Evolutionary conservation across 1,140 invertebrate genomes (phyloP).

Genomic region (Chelonus insularis): DNA sequence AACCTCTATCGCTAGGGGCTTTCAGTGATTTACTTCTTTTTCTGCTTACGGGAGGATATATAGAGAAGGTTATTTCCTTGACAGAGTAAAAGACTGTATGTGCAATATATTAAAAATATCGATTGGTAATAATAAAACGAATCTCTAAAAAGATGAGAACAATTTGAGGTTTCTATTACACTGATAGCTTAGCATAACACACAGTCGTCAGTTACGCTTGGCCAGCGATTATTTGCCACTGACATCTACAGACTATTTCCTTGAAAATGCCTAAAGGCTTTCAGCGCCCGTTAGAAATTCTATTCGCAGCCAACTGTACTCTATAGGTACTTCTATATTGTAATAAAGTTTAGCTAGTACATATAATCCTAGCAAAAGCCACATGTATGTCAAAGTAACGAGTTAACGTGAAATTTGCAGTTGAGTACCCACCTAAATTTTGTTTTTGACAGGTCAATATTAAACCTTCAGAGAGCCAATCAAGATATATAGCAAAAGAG

Average conservation of each 20-base stretch:
- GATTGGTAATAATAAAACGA: background rate
- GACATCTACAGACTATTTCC: conserved; percentile 31
- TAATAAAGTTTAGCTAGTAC: background rate
- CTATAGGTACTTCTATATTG: background rate
- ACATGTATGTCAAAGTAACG: background rate
- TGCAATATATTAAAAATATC: too few species aligned
- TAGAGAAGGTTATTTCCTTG: too few species aligned
- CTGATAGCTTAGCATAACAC: conserved; percentile 27
- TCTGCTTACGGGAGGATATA: too few species aligned
- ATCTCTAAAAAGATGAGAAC: background rate
- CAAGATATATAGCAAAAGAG: too few species aligned
- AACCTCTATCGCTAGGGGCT: too few species aligned
- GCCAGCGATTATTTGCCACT: conserved; percentile 36
- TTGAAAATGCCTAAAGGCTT: conserved; percentile 26
- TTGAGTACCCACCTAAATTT: too few species aligned
- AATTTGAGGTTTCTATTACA: conserved; percentile 25
- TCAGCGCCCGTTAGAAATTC: background rate
- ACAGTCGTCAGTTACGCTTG: background rate
- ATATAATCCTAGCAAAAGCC: background rate
- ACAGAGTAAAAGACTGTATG: too few species aligned
- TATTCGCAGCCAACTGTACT: background rate
- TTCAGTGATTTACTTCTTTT: too few species aligned
- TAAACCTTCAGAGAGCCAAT: too few species aligned
- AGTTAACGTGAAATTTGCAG: background rate
- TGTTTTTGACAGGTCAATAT: conserved; percentile 7